Evolutionary conservation across 2,113 vertebrate species (phyloP), one percentile per base, ranked within the genome.

Genomic region (Anser cygnoides): DNA sequence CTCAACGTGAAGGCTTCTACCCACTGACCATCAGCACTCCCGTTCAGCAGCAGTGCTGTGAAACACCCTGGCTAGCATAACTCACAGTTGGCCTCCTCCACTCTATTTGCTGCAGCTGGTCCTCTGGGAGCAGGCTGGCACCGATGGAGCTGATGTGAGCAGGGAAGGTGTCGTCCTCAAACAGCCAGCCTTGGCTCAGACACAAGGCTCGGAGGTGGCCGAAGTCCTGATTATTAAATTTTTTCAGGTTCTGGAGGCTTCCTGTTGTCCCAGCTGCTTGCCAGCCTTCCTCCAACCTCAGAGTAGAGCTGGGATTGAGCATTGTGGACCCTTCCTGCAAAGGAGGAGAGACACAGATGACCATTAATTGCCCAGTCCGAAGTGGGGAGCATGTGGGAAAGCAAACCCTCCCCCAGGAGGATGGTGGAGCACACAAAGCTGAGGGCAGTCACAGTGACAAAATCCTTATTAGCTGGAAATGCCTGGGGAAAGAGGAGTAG

Each of bases 31-130:
- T 7, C 33, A 43, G 35, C 1, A 3, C 28, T 54, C 6, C 29
- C n/a, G 13, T 11, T 39, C 13, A 55, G 37, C 33, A 37, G 28
- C 66, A 68, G 15, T 3, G 10, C 50, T 10, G 7, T 0, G 0
- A 7, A 71, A 44, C 31, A 7, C 3, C 49, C 18, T 3, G 2
- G 44, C 25, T 17, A 20, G 2, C 2, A 3, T 31, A 75, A 96
- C 98, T 98, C 84, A 98, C 98, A 7, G 19, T 67, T 58, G 98
- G 98, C 58, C 98, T 95, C 72, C 84, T 96, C 98, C 98, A 98
- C 1, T 92, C 28, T 41, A 97, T 55, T 3, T 0, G 65, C 22
- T 6, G 1, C 66, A 97, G 65, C 26, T 63, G 14, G 37, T 87
- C 91, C 17, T 62, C 49, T 3, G 78, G 31, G 26, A 98, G 90